Evolutionary conservation across 2,797 vertebrate species (phyloP), one percentile per base, ranked within the genome.

Genomic region (Malurus leucopterus): DNA sequence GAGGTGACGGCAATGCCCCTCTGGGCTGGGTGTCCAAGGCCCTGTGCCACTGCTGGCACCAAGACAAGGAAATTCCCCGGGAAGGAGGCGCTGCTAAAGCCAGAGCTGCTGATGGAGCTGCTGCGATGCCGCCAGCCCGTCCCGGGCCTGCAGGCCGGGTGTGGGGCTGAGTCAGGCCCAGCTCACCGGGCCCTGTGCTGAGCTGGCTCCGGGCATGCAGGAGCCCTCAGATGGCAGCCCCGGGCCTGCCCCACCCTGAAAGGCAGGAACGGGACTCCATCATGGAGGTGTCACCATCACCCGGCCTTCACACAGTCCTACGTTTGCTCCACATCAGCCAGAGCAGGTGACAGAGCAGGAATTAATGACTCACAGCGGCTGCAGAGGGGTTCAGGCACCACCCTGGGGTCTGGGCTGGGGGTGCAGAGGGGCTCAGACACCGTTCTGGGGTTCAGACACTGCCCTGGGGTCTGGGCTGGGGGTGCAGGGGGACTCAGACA

Each of bases 101-200:
- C 43, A 50, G 58, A 91, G 36, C 76, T 81, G 83, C 80, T 84
- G 85, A 58, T 9, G 84, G 65, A 88, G 53, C 47, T n/a, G 6
- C 6, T 8, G 41, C 1, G 0, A 59, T 11, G 43, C 34, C 0
- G 1, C 17, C 79, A 69, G 77, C 84, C 81, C 57, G 36, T 55
- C 86, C 92, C 6, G 51, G 77, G 86, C 92, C 88, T 67, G 84
- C 57, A 61, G 92, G 84, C 59, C 84, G 63, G 15, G 0, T 5
- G 73, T 79, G 79, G 86, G 49, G 55, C 0, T 92, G 86, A 93
- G 81, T 94, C 93, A 94, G 78, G 81, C 51, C 29, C 77, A 55
- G 70, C 62, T 93, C 91, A 84, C 22, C 44, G 0, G 0, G 27
- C 14, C 11, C 58, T 58, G 59, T n/a, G 53, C 81, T 54, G 43